Evolutionary conservation across 37 sponge, comb jelly and placozoan species (phyloP), one percentile per base, ranked within the genome.

Genomic region (Haliclona indistincta): DNA sequence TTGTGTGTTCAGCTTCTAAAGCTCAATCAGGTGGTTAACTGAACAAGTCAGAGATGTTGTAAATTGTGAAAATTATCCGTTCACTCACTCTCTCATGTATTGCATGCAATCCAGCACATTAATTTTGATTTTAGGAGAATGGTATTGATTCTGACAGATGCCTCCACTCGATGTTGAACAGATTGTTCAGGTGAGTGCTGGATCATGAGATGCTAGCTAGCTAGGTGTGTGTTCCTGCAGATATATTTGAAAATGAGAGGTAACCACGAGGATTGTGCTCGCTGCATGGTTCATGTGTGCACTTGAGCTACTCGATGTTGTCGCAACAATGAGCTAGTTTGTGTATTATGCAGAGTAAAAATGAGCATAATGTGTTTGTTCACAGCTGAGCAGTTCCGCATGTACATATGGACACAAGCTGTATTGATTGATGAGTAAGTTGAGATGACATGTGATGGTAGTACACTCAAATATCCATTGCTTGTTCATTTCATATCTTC

Each of bases 361-460:
- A 26, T 3, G 60, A 52, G 0, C 28, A 36, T 23, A n/a, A 70
- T 17, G 56, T 17, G 5, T 11, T 66, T 15, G 29, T 37, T 2
- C 25, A 22, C 41, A 37, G 49, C 41, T 39, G 56, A 54, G 22
- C 54, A 80, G 58, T 71, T 91, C 3, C 56, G 64, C 29, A 36
- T 63, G 11, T 81, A 81, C 56, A 76, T 86, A 5, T 91, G 91
- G 91, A 70, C 75, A 32, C 76, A 71, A 68, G 91, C 91, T 25
- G 63, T 77, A 13, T 73, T 86, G 39, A 81, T 52, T 54, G 87
- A 91, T 56, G 66, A 81, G 88, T 88, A 26, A 64, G 88, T 62
- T 3, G 5, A 11, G 51, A 47, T 17, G 51, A 47, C 10, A 47
- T 17, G 15, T 15, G 15, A 47, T 47, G 51, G 10, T 17, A 10